These are phyloP conservation scores for Nycticryphes semicollaris DNA, from an alignment of 2,113 vertebrate species.

Conservation along the genomic window DNA sequence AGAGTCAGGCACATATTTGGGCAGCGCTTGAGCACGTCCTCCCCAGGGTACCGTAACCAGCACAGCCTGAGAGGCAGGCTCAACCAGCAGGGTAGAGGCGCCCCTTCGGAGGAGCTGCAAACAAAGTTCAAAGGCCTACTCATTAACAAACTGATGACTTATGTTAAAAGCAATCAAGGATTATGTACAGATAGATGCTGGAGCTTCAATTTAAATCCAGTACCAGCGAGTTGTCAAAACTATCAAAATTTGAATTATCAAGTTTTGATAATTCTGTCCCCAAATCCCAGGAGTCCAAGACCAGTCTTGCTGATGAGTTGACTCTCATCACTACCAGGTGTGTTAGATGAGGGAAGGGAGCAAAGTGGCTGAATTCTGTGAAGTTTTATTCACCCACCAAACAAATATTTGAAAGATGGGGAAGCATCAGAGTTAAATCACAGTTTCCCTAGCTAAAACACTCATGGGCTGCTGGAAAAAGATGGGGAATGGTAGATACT, in stretches of 20 bases:
- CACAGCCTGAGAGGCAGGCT: background rate
- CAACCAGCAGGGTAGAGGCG: background rate
- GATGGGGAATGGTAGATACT: background rate
- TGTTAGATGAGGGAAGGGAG: background rate
- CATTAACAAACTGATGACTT: background rate
- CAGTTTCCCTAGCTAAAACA: background rate
- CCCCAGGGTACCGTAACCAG: background rate
- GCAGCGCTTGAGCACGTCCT: rapidly evolving
- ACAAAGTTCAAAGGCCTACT: background rate
- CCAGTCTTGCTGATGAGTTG: background rate
- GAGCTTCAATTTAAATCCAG: background rate
- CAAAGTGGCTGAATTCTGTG: background rate
- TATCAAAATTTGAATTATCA: no score
- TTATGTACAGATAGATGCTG: background rate
- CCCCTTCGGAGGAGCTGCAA: background rate
- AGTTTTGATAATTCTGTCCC: background rate
- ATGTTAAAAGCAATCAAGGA: background rate
- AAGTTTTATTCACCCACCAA: background rate
- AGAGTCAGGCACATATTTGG: rapidly evolving
- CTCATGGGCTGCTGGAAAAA: background rate
- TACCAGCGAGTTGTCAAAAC: background rate
- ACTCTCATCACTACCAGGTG: background rate
- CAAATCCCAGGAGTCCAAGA: background rate
- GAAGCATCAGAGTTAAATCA: background rate
- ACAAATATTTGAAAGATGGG: background rate